Base-by-base conservation (phyloP, 2,113 vertebrate genomes). In the Macquaria ambigua region DNA sequence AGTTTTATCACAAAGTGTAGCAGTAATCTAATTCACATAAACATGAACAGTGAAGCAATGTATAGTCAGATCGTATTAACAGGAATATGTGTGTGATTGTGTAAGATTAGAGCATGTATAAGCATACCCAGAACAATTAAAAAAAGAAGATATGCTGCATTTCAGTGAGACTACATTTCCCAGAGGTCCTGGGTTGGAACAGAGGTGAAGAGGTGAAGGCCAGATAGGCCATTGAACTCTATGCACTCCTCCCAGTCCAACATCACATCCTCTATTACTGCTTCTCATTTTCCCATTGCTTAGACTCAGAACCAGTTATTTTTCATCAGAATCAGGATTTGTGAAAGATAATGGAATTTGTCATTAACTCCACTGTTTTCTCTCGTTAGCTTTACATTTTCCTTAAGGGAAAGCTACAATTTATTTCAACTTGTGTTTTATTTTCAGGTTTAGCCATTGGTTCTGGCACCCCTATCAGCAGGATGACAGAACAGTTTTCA, bases 211-310 rank as follows among this genome's bases (percentile, higher is more conserved):
- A 89, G 90, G 88, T 88, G 80, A 93, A 93, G 84, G 90, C 80
- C 91, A 89, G 71, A 37, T 43, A 86, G 96, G 93, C 84, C 93
- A 80, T 90, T 96, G 94, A 95, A 93, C 93, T 84, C 79, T 43
- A 50, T 1, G n/a, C 58, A 61, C 41, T 34, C 37, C 66, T 76
- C 76, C 55, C 34, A 58, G 48, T 46, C 77, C 48, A 46, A 73
- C 75, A 76, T 56, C 70, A 63, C 67, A 68, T 74, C 77, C 73
- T 88, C 74, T 16, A n/a, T 66, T 16, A 3, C 37, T 20, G 55
- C 41, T 43, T 43, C 41, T 10, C 9, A 39, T 6, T 1, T 41
- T 41, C 41, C 10, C 43, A 43, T 56, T 34, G 2, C 25, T 50
- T 25, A 10, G 14, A 28, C 8, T 21, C 14, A 8, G 1, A 14